Conservation (phyloP, 1,140 invertebrate species). For the Pseudomyrmex sp. region DNA sequence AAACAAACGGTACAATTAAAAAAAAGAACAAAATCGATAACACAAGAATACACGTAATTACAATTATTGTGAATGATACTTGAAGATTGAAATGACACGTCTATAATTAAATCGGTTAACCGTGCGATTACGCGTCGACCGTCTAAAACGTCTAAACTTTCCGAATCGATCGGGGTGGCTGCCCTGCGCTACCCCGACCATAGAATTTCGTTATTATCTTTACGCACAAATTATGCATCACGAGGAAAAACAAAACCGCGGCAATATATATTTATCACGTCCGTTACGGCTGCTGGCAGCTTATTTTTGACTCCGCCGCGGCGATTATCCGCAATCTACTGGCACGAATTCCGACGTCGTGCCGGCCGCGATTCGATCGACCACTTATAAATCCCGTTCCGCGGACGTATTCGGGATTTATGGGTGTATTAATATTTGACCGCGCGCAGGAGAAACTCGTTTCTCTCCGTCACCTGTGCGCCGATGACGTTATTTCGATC, state of each 20-base stretch:
- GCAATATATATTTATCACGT: constrained; percentile 47
- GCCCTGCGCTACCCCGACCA: too few relatives aligned
- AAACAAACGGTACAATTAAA: too few relatives aligned
- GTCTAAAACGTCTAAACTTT: not conserved
- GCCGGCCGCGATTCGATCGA: constrained; percentile 48
- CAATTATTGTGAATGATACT: too few relatives aligned
- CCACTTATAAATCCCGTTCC: constrained; percentile 52
- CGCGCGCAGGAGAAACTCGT: constrained; percentile 25
- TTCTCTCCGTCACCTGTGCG: constrained; percentile 33
- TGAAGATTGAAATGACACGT: too few relatives aligned
- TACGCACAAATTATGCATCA: constrained; percentile 5
- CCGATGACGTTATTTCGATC: constrained; percentile 45
- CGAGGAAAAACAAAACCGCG: constrained; percentile 13
- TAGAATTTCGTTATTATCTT: constrained; percentile 23
- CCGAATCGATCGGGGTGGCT: not conserved
- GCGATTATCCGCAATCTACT: constrained; percentile 53
- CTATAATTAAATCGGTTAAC: too few relatives aligned
- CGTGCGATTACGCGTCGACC: too few relatives aligned
- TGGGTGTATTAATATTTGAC: constrained; percentile 56
- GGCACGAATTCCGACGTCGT: constrained; percentile 42
- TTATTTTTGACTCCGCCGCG: constrained; percentile 48
- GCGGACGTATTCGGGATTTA: constrained; percentile 48
- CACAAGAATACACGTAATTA: too few relatives aligned
- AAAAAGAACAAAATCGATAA: too few relatives aligned
- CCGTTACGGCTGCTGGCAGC: constrained; percentile 32